Evolutionary conservation across 2,888 invertebrate genomes (phyloP).

Genomic region (Pecten maximus): DNA sequence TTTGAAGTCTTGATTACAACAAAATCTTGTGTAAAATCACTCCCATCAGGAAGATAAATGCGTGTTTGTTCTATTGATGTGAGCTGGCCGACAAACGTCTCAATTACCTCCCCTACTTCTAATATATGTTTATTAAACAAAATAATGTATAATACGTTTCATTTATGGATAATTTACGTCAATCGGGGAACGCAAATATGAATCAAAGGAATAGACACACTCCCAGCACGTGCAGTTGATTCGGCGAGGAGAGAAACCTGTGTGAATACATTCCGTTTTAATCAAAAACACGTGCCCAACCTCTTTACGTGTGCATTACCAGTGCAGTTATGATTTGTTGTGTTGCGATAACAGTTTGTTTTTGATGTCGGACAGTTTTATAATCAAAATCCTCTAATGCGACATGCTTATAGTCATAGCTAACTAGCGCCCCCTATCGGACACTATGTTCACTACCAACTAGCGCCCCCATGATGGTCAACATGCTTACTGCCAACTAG

Average conservation of each 20-base stretch:
- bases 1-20: not conserved
- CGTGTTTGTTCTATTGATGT: too few species aligned
- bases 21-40: not conserved
- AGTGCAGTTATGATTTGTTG: not conserved
- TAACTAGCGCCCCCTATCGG: too few species aligned
- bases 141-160: not conserved
- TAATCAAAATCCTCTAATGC: too few species aligned
- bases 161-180: not conserved
- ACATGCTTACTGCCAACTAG: too few species aligned
- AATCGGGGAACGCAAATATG: not conserved
- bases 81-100: too few species aligned
- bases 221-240: constrained; percentile 3
- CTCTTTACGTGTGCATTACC: not conserved
- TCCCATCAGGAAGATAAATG: too few species aligned
- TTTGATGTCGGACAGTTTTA: not conserved
- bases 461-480: too few species aligned
- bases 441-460: too few species aligned
- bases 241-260: not conserved
- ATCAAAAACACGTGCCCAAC: not conserved
- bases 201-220: not conserved
- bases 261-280: not conserved
- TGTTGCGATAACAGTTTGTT: not conserved
- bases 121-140: not conserved
- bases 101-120: not conserved
- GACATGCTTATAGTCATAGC: too few species aligned